Conservation (phyloP, 2,888 invertebrate genomes). For the Tipula helvola region DNA sequence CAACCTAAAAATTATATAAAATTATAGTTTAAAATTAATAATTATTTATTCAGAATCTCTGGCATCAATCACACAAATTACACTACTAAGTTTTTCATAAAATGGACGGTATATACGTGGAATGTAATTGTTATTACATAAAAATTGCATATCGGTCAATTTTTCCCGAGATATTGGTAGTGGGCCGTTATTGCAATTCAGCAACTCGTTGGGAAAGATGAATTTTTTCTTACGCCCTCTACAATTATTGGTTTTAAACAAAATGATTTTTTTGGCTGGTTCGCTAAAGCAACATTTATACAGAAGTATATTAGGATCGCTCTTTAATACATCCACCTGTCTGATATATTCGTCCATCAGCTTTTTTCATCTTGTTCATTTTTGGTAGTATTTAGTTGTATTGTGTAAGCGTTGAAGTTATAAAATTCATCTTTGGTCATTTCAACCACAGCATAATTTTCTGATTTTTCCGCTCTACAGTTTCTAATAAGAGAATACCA, state of each 20-base stretch:
- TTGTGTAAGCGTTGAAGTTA: conserved; percentile 19
- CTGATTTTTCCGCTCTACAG: conserved; percentile 12
- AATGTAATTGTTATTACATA: neutral
- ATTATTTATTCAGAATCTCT: neutral
- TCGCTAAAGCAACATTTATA: neutral
- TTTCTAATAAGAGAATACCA: conserved; percentile 11
- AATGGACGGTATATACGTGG: neutral
- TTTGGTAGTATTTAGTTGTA: no score
- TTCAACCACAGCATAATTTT: conserved; percentile 14
- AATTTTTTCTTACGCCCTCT: neutral
- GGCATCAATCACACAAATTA: neutral
- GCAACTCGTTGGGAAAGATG: neutral
- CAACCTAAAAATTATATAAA: neutral
- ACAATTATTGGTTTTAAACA: neutral
- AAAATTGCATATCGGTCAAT: neutral
- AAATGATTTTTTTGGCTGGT: neutral
- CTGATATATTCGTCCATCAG: no score
- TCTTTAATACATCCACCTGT: neutral
- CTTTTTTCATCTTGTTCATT: no score
- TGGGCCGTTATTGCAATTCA: neutral
- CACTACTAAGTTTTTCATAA: neutral
- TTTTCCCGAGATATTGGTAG: neutral
- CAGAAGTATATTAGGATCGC: neutral
- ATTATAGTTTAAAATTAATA: neutral
- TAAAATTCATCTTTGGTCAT: conserved; percentile 14